Base-by-base conservation (phyloP, 2,888 invertebrate species). In the Microchrysa polita region DNA sequence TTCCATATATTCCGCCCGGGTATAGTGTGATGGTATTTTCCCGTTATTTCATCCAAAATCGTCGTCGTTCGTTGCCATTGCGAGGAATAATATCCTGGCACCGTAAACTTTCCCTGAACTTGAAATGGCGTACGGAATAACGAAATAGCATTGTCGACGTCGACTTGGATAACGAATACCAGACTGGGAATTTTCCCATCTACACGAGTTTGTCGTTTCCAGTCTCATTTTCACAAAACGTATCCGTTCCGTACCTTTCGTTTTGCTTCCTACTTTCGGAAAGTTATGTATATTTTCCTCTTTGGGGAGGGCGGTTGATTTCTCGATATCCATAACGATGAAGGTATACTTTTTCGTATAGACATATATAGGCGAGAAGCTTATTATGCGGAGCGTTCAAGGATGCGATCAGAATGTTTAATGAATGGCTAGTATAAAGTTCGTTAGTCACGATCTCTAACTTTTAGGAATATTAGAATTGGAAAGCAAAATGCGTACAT, bases 381-480 rank as follows among this genome's bases (percentile, higher is more conserved):
- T 65, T 65, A 65, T 65, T 65, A 65, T 44, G 44, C 65, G 48
- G 65, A 65, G 55, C 53, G 55, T 34, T 55, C 34, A 63, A 63
- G 73, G 63, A 73, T 73, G 73, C 63, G 73, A 73, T 73, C 73
- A 53, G 73, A 73, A 73, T 73, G 73, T 63, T 73, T 63, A 73
- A 73, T 73, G 73, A 73, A 73, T 63, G 73, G 73, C 60, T 73
- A 73, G 73, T 42, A 71, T 55, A 71, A 71, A 59, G 12, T 73
- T 73, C 60, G 73, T 73, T 73, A 73, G 73, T 73, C 73, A 73
- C 73, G 73, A 73, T 16, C 44, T 44, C 55, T 40, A n/a, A 40
- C 61, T 63, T 60, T 63, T 40, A 16, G 23, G 57, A 53, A 67
- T 55, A 55, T 55, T 22, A 69, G 55, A 40, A 27, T 34, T 2